Evolutionary conservation across 2,113 vertebrate species (phyloP), one percentile per base, ranked within the genome.

Genomic region (Megaceryle maxima): DNA sequence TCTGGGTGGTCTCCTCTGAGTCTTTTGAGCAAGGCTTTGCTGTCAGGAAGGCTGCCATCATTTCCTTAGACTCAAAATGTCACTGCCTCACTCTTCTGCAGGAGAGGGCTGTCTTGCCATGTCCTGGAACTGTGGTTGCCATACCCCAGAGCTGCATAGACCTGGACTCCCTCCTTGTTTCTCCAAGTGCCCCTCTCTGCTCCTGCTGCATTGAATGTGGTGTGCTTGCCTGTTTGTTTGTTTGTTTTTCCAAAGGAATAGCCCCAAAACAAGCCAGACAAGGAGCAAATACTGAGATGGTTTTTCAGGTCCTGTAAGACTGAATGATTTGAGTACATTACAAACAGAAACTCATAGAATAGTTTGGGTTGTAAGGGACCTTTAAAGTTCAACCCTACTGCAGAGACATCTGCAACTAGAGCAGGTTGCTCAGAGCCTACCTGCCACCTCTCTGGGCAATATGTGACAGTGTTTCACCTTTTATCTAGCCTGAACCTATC

Each of bases 1-100:
- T 72, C 90, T 92, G 92, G 95, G 83, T 92, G 93, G 93, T 94
- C 93, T 89, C 43, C 51, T 84, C 74, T 35, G 60, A 89, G 73
- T 29, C 55, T 85, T 90, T 79, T 77, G 75, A 95, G 79, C 20
- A 31, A 88, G 29, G 28, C 75, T 92, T 85, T 73, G 67, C 87
- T 88, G 85, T 82, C 90, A 95, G 85, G 88, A 94, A 76, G 53
- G 70, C 39, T 96, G 85, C 70, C 87, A 68, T 88, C 44, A 13
- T 90, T 90, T 94, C 53, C 44, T 90, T 35, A 44, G 64, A 5
- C 63, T 88, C 62, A 15, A 76, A 93, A 90, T 48, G 85, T 87
- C 78, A 64, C 75, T 64, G 62, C 57, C 0, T 0, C 33, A 11
- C 51, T 67, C 68, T 76, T 76, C 67, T 64, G 56, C 63, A 59